These are phyloP conservation scores for Scolopax rusticola DNA, from an alignment of 2,797 vertebrate genomes.

Conservation along the genomic window DNA sequence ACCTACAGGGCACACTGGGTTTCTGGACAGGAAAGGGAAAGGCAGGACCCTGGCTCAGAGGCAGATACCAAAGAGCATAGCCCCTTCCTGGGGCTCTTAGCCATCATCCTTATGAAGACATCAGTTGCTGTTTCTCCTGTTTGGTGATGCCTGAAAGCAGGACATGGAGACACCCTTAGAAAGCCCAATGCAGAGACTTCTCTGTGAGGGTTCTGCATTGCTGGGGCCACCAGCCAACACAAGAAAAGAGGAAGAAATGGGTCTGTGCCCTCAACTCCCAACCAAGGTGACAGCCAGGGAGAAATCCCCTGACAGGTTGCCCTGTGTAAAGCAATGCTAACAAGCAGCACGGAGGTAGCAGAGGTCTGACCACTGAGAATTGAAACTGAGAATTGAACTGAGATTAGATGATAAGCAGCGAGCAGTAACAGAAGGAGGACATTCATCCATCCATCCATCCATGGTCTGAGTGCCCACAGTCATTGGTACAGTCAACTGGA, in stretches of 20 bases:
- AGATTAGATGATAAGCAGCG: neutral
- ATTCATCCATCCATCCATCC: too few species aligned
- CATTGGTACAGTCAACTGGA: neutral
- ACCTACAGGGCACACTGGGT: neutral
- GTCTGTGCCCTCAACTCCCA: neutral
- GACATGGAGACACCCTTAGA: neutral
- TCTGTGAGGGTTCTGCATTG: neutral
- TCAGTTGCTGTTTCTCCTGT: neutral
- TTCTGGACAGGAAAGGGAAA: neutral
- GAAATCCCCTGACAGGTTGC: neutral
- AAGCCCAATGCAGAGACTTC: neutral
- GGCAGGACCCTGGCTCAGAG: neutral
- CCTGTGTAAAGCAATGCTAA: neutral
- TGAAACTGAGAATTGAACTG: too few species aligned
- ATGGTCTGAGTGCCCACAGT: neutral
- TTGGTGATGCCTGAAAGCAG: neutral
- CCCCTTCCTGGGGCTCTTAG: neutral
- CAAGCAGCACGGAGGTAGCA: neutral
- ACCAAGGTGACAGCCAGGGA: neutral
- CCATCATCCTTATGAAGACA: neutral
- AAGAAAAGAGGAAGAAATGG: neutral
- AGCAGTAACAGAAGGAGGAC: neutral
- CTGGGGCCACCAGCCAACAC: too few species aligned
- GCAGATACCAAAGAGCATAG: neutral
- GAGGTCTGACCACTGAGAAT: too few species aligned